Percentiles rank a stretch among this genome's conserved stretches.
phyloP scores from a whole-genome alignment of 2,888 invertebrate species.

The Cosmopolites sordidus region DNA sequence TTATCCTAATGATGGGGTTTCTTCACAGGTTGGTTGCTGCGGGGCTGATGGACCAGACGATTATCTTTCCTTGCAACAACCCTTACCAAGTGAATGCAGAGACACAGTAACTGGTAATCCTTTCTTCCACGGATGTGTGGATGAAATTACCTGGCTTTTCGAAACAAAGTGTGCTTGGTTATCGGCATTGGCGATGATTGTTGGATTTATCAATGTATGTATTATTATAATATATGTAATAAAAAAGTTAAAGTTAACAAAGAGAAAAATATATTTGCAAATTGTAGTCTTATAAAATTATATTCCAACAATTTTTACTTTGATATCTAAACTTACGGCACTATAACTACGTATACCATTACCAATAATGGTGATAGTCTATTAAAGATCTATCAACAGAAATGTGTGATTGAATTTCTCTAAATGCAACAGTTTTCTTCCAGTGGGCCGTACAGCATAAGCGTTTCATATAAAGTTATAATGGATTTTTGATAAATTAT shows the following conservation, averaged over 20 bases:
- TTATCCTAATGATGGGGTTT: no score
- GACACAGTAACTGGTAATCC: constrained; percentile 87
- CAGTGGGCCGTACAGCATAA: no score
- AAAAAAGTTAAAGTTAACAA: no score
- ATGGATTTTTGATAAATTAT: no score
- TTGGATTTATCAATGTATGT: constrained; percentile 76
- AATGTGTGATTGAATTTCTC: no score
- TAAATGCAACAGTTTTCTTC: no score
- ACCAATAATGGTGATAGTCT: no score
- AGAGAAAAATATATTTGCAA: no score
- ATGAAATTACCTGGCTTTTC: constrained; percentile 83
- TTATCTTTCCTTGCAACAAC: constrained; percentile 70
- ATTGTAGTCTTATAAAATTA: no score
- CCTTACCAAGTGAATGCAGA: constrained; percentile 77
- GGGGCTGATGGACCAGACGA: constrained; percentile 85
- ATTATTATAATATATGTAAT: no score
- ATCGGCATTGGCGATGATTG: constrained; percentile 70
- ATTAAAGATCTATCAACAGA: no score
- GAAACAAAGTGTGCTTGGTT: constrained; percentile 81
- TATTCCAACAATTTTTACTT: constrained; percentile 3
- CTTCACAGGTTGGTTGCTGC: constrained; percentile 87
- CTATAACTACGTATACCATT: neutral
- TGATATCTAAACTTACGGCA: neutral
- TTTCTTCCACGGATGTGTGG: constrained; percentile 83
- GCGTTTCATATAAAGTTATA: no score